Conservation (phyloP, 2,113 vertebrate genomes). For the Rhea pennata region DNA sequence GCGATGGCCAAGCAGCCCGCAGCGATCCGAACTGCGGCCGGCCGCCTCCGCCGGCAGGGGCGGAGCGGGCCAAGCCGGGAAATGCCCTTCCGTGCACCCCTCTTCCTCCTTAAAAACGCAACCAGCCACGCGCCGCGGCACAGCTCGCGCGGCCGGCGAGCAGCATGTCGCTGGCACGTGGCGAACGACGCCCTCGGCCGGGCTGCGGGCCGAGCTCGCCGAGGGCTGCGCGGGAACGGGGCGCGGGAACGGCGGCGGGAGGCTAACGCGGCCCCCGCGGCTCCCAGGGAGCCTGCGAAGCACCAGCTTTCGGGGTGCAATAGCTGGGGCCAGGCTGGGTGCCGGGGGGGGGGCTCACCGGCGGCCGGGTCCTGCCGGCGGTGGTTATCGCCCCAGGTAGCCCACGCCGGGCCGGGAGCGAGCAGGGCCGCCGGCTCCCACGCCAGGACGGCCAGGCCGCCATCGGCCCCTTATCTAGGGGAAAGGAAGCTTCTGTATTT, state of each 20-base stretch:
- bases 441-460: not conserved
- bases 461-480: constrained; percentile 35
- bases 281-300: too few relatives aligned
- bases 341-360: too few relatives aligned
- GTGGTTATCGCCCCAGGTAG: not conserved
- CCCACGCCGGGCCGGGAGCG: not conserved
- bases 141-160: too few relatives aligned
- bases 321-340: too few relatives aligned
- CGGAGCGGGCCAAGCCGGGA: too few relatives aligned
- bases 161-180: not conserved
- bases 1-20: not conserved
- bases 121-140: fast-evolving
- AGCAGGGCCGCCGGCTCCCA: fast-evolving
- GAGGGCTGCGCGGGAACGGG: too few relatives aligned
- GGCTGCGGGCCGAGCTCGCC: too few relatives aligned
- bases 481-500: constrained; percentile 52
- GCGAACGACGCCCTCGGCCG: too few relatives aligned
- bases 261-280: too few relatives aligned
- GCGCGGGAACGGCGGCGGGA: too few relatives aligned
- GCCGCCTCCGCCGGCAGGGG: not conserved
- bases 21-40: not conserved
- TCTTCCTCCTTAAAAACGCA: constrained; percentile 16
- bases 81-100: not conserved
- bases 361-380: not conserved
- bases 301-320: too few relatives aligned